These are phyloP conservation scores for Bufo gargarizans DNA, from an alignment of 2,113 vertebrate genomes.

Conservation along the genomic window DNA sequence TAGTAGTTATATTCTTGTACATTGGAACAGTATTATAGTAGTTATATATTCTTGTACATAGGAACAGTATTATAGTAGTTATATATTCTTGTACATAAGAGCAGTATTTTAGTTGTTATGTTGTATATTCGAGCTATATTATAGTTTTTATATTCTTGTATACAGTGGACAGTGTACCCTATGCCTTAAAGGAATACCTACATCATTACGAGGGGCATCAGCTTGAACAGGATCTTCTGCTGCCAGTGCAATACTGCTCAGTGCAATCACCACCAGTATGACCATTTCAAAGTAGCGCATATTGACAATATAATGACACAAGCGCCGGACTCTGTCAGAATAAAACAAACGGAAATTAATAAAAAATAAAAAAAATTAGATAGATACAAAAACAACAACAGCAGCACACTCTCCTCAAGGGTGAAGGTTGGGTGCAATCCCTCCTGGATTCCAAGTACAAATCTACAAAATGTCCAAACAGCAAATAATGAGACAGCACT, in stretches of 20 bases:
- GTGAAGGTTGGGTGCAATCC: too few relatives aligned
- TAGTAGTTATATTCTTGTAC: neutral
- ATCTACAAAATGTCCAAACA: too few relatives aligned
- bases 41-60: neutral
- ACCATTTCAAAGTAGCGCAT: conserved; percentile 96
- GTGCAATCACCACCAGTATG: conserved; percentile 91
- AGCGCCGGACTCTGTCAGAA: conserved; percentile 81
- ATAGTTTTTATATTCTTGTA: neutral
- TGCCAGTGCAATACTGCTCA: conserved; percentile 95
- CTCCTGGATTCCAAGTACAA: too few relatives aligned
- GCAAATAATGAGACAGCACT: too few relatives aligned
- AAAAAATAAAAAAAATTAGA: too few relatives aligned
- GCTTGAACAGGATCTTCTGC: conserved; percentile 93
- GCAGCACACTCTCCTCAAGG: too few relatives aligned
- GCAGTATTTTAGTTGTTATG: neutral
- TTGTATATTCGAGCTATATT: neutral
- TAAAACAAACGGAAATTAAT: neutral
- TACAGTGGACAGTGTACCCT: neutral
- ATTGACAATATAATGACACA: conserved; percentile 93
- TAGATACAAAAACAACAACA: too few relatives aligned
- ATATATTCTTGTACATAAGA: neutral
- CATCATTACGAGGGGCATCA: conserved; percentile 86
- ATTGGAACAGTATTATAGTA: neutral
- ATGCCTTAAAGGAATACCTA: conserved; percentile 67
- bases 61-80: neutral